Evolutionary conservation across 2,113 vertebrate genomes (phyloP), one percentile per base, ranked within the genome.

Genomic region (Corydoras sp.): DNA sequence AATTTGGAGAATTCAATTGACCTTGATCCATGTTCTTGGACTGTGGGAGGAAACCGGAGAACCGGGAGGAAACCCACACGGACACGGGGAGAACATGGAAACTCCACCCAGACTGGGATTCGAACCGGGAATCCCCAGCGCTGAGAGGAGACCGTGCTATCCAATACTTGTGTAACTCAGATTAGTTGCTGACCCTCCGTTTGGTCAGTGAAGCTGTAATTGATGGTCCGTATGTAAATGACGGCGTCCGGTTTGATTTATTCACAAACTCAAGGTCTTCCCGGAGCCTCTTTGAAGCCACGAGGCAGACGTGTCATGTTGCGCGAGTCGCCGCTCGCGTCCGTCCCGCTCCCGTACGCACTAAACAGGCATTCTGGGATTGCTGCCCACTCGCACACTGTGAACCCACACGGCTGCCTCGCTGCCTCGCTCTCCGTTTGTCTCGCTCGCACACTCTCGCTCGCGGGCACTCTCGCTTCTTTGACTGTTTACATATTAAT

Each of bases 241-340:
- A 62, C 58, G 13, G 51, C 48, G 6, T 30, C 61, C 32, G 55
- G 18, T 24, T 65, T 50, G 43, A 55, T 62, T 55, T 62, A 66
- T 58, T 72, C 68, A 66, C 54, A 50, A 66, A 70, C 62, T 32
- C 65, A 64, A 74, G 73, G 58, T 74, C 62, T 74, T 66, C 72
- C 59, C 32, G 48, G 55, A 73, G 11, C 15, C 4, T 10, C 70
- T 69, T 11, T 43, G 15, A 49, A 61, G 56, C 56, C 67, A 77
- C 50, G 14, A 64, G 55, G 63, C 49, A 65, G 62, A 24, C 32
- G n/a, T 77, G 71, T 75, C 73, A 75, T 15, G 24, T 58, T 29
- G 32, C 35, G 35, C 64, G 67, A 70, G 54, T 15, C 73, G 69
- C 48, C 31, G 43, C 15, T 12, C 61, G 10, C 49, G 48, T 65